These are phyloP conservation scores for Neomonachus schauinslandi DNA, from an alignment of 2,113 vertebrate genomes.

Conservation along the genomic window DNA sequence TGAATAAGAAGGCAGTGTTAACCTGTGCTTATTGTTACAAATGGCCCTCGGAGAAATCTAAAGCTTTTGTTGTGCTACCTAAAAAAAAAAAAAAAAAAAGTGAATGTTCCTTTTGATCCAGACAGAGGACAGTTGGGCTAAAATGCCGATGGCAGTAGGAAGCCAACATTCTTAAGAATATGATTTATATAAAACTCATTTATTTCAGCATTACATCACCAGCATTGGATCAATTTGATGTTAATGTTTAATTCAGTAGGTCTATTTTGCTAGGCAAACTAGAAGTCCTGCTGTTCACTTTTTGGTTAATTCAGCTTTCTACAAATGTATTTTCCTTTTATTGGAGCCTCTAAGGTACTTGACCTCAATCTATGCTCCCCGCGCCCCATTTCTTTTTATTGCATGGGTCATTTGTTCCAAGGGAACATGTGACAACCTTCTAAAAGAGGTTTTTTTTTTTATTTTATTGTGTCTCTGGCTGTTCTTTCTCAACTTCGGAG, in stretches of 20 bases:
- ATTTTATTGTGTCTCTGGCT: background rate
- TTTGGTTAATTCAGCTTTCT: constrained; percentile 50
- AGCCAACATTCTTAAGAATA: constrained; percentile 67
- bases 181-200: constrained; percentile 51
- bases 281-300: constrained; percentile 60
- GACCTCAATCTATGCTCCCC: background rate
- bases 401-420: constrained; percentile 14
- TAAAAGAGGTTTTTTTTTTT: background rate
- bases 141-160: constrained; percentile 53
- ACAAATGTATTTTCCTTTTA: constrained; percentile 41
- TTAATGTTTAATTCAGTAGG: constrained; percentile 71
- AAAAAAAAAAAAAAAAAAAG: constrained; percentile 17
- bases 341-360: background rate
- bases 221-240: constrained; percentile 60
- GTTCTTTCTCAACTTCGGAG: constrained; percentile 10
- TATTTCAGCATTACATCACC: constrained; percentile 39
- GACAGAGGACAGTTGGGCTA: constrained; percentile 54
- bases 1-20: constrained; percentile 69
- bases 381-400: constrained; percentile 45
- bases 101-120: constrained; percentile 66
- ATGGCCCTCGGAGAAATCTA: constrained; percentile 69
- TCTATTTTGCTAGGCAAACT: constrained; percentile 57
- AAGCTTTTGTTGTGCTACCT: constrained; percentile 54
- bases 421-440: background rate
- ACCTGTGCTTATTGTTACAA: constrained; percentile 76